Evolutionary conservation across 2,113 vertebrate genomes (phyloP).

Genomic region (Geothlypis trichas): DNA sequence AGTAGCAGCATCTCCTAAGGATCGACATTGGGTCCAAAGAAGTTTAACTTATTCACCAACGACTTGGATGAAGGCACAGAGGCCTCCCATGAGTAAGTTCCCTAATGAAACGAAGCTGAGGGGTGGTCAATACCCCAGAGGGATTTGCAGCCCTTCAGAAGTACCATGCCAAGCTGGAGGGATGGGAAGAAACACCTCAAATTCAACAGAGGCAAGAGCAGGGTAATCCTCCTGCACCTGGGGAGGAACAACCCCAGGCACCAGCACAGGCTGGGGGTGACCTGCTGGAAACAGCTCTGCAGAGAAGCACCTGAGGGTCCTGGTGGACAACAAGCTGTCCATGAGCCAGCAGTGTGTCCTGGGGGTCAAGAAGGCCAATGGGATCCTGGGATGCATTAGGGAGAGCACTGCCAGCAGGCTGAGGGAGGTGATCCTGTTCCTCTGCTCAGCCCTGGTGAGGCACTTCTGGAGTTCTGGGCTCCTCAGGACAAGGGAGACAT

Average conservation of each 20-base stretch:
- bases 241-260: fast-evolving
- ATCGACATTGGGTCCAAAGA: fast-evolving
- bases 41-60: neutral
- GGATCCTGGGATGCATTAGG: neutral
- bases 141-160: neutral
- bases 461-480: neutral
- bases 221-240: neutral
- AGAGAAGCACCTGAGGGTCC: neutral
- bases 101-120: neutral
- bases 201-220: neutral
- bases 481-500: neutral
- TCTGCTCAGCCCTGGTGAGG: too few relatives aligned
- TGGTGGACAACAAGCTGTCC: neutral
- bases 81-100: neutral
- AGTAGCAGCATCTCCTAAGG: neutral
- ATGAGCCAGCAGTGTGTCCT: neutral
- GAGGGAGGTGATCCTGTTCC: fast-evolving
- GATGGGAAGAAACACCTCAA: neutral
- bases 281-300: neutral
- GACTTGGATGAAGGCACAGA: neutral
- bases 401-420: fast-evolving
- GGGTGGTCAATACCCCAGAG: neutral
- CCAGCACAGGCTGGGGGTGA: neutral
- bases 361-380: neutral
- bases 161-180: neutral